Evolutionary conservation across 2,113 vertebrate genomes (phyloP).

Genomic region (Cyanocitta stelleri): DNA sequence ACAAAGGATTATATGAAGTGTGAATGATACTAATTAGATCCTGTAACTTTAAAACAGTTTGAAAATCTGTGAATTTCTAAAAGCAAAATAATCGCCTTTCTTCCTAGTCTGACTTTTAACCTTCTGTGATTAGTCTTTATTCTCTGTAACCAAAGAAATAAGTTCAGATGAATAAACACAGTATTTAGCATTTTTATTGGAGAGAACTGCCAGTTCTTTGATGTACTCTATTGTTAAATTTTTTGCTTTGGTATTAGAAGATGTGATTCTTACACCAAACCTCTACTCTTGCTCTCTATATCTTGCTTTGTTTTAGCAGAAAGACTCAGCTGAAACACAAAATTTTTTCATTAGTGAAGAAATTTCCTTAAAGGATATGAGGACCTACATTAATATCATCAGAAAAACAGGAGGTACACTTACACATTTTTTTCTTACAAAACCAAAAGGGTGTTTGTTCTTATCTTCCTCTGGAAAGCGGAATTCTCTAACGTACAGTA

Average conservation of each 20-base stretch:
- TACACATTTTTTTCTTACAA: background rate
- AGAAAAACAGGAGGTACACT: background rate
- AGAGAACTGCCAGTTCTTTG: background rate
- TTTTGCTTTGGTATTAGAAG: background rate
- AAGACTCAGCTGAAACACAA: background rate
- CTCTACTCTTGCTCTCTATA: background rate
- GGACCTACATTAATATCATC: background rate
- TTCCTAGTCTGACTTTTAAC: slow-evolving; percentile 33
- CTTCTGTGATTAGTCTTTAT: slow-evolving; percentile 32
- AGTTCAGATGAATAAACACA: background rate
- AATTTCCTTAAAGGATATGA: background rate
- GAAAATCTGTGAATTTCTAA: background rate
- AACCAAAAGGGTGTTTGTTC: background rate
- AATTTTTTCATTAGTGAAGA: background rate
- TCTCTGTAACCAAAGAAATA: slow-evolving; percentile 15
- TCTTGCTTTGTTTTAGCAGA: background rate
- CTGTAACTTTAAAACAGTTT: slow-evolving; percentile 28
- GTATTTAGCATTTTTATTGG: slow-evolving; percentile 30
- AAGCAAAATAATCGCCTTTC: slow-evolving; percentile 17
- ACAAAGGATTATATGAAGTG: slow-evolving; percentile 44
- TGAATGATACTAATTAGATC: slow-evolving; percentile 52
- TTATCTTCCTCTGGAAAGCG: background rate
- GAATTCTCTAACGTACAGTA: background rate
- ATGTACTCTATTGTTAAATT: background rate
- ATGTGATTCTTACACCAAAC: background rate